Evolutionary conservation across 2,888 invertebrate species (phyloP).

Genomic region (Limenitis camilla): DNA sequence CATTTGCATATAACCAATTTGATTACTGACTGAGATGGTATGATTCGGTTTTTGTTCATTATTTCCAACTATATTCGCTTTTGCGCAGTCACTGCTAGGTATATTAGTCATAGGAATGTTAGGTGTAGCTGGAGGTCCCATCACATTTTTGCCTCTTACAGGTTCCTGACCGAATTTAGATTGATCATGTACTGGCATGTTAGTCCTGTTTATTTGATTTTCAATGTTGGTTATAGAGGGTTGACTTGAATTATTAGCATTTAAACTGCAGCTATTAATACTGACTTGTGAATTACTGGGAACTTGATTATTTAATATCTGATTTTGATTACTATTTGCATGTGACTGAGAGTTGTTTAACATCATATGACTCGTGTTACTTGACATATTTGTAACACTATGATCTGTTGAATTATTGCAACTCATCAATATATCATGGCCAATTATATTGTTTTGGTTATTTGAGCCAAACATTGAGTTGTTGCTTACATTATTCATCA

Average conservation of each 20-base stretch:
- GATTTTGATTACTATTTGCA: constrained; percentile 49
- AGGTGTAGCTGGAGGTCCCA: constrained; percentile 51
- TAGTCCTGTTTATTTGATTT: constrained; percentile 50
- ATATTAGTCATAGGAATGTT: constrained; percentile 38
- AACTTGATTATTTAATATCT: constrained; percentile 48
- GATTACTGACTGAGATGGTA: constrained; percentile 59
- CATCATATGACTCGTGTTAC: constrained; percentile 58
- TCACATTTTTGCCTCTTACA: constrained; percentile 59
- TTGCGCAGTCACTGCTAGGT: constrained; percentile 53
- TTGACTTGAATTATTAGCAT: constrained; percentile 45
- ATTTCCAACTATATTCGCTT: constrained; percentile 52
- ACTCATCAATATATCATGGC: constrained; percentile 63
- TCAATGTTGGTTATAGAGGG: constrained; percentile 54
- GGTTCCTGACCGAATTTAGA: constrained; percentile 58
- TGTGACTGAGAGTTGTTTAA: constrained; percentile 57
- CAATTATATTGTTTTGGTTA: constrained; percentile 48
- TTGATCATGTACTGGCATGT: constrained; percentile 49
- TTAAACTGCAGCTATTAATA: constrained; percentile 61
- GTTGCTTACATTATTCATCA: constrained; percentile 55
- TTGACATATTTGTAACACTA: constrained; percentile 50
- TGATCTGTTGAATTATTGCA: constrained; percentile 59
- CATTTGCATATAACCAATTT: constrained; percentile 67
- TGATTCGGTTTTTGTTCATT: constrained; percentile 59
- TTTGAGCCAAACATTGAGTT: constrained; percentile 49
- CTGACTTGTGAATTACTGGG: constrained; percentile 55